Conservation (phyloP, 2,888 invertebrate species). For the Agonum fuliginosum region DNA sequence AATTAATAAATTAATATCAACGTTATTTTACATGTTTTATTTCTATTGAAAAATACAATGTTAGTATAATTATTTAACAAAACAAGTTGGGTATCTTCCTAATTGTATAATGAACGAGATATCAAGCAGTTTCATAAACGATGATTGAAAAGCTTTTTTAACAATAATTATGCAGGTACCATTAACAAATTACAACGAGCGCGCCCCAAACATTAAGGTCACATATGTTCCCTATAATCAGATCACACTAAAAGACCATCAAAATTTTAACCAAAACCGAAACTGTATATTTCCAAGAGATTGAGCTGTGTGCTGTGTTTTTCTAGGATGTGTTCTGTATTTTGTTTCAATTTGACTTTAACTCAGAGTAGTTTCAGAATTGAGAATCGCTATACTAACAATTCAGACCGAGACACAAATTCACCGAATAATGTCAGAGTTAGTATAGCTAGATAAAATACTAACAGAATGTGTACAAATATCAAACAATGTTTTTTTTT, state of each 20-base stretch:
- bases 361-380: background rate
- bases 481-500: too few relatives aligned
- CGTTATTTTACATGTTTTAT: background rate
- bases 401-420: too few relatives aligned
- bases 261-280: background rate
- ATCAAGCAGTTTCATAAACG: background rate
- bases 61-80: background rate
- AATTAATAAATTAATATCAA: background rate
- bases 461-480: too few relatives aligned
- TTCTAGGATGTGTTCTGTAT: background rate
- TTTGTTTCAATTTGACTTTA: conserved; percentile 23
- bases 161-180: conserved; percentile 30
- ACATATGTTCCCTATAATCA: background rate
- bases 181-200: conserved; percentile 42
- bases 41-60: too few relatives aligned
- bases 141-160: conserved; percentile 42
- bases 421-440: too few relatives aligned
- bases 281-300: conserved; percentile 19
- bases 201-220: conserved; percentile 41
- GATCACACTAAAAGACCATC: background rate
- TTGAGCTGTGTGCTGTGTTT: background rate
- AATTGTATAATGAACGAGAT: background rate
- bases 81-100: background rate
- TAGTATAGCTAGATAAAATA: too few relatives aligned
- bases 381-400: conserved; percentile 1